Conservation (phyloP, 1,140 invertebrate species). For the Cotesia vestalis region DNA sequence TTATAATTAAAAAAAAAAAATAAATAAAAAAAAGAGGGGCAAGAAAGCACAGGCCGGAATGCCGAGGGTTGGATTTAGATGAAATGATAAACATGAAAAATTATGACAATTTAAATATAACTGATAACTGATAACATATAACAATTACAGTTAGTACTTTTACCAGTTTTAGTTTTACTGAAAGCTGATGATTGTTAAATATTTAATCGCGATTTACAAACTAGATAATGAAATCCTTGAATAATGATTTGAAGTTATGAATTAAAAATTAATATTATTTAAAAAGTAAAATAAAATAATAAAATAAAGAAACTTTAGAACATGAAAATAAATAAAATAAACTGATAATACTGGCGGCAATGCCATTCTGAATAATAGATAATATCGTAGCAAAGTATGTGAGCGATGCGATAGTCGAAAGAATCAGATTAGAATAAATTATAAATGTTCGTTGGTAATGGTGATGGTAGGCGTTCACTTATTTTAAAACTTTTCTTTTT, state of each 20-base stretch:
- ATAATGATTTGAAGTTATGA: neutral
- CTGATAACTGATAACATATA: neutral
- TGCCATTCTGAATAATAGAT: constrained; percentile 23
- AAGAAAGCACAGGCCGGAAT: constrained; percentile 29
- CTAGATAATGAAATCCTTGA: neutral
- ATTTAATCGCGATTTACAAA: neutral
- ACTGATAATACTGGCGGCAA: neutral
- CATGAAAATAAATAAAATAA: constrained; percentile 20
- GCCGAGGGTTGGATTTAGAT: neutral
- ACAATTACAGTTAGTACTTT: constrained; percentile 9
- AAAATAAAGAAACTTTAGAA: neutral
- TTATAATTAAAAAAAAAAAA: constrained; percentile 26
- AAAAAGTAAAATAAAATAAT: neutral
- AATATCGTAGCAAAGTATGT: constrained; percentile 14
- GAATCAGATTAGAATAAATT: constrained; percentile 15
- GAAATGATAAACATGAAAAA: constrained; percentile 2
- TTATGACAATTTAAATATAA: neutral
- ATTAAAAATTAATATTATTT: neutral
- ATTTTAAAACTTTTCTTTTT: neutral
- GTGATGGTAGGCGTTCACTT: constrained; percentile 28
- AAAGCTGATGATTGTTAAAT: constrained; percentile 24
- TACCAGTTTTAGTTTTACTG: constrained; percentile 27
- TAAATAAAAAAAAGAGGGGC: constrained; percentile 31
- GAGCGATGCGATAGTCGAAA: constrained; percentile 27
- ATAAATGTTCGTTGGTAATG: constrained; percentile 22